Evolutionary conservation across 2,113 vertebrate species (phyloP), one percentile per base, ranked within the genome.

Genomic region (Tetraodon nigroviridis): DNA sequence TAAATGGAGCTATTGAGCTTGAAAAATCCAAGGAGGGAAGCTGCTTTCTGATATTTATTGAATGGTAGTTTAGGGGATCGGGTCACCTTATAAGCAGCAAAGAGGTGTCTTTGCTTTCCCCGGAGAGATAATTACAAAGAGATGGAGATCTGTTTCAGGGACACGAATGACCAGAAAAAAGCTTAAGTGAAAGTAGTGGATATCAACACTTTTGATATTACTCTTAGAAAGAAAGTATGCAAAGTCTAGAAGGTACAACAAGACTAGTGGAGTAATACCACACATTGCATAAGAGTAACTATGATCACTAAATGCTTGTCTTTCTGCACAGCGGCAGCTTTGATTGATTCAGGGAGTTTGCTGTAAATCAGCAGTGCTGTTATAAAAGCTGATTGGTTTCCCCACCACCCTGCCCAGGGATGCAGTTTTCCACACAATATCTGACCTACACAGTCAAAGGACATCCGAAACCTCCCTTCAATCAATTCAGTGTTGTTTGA

Each of bases 281-380:
- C 61, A 71, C 74, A 69, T 65, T 63, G 67, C 71, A 80, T 73
- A 75, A 83, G 76, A 82, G 69, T 71, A 71, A 73, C 62, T 45
- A 62, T 73, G 58, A 78, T 80, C 71, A 76, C 67, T 55, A 58
- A 73, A 73, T 65, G 76, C 75, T 75, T 75, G 76, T 81, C 76
- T 84, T 82, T 88, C 82, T 74, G 76, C 68, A 63, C 75, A 75
- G 65, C 76, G 81, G 72, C 73, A 61, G 69, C 54, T 65, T 76
- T 89, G 87, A 90, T 88, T 85, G 84, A 89, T 86, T 56, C 56
- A 47, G 68, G 61, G 81, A 82, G 46, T 69, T 85, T 74, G 79
- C 81, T 71, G 78, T 80, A 85, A 84, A 80, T 87, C 80, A 83
- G 84, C 67, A 47, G 60, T 58, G 73, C 67, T 83, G 78, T 86